Base-by-base conservation (phyloP, 2,888 invertebrate genomes). In the Rotaria macrura region DNA sequence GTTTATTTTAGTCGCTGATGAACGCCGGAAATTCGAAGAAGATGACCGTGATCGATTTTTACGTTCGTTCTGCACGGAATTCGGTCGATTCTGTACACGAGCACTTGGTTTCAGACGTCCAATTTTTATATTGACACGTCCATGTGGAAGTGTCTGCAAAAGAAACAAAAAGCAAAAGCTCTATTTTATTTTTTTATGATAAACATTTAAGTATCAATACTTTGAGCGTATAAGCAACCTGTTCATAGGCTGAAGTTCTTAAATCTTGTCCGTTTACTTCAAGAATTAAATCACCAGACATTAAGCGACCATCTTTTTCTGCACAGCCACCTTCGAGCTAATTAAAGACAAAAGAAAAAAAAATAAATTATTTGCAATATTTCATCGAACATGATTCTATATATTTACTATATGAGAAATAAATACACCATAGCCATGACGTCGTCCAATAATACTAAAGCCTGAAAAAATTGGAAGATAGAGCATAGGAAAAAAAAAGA, bases 281-380 rank as follows among this genome's bases (percentile, higher is more conserved):
- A 17, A 95, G 92, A 84, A 99, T 93, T 89, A 95, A 93, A 91
- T 99, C 98, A 38, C 98, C 97, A 89, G 94, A 94, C 91, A 95
- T 94, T 87, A 99, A 93, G 86, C 95, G 94, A 9, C 95, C 96
- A 90, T 97, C 96, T n/a, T 91, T 90, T 87, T 93, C 93, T 0
- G 96, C 96, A 55, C 94, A 94, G 43, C 97, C 95, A 5, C 96
- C 97, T 85, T 94, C 93, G 34, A 95, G 92, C 96, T 96, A 34
- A 54, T 72, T 17, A 47, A 40, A n/a, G n/a, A n/a, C n/a, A n/a
- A 43, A 54, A 34, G 52, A 79, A 29, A 38, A 20, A 5, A 23
- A 1, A 40, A 20, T 38, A 34, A 55, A 34, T 34, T 40, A 34
- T 25, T 14, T 25, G 9, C 9, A 2, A 29, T 47, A n/a, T n/a